Evolutionary conservation across 1,140 invertebrate genomes (phyloP).

Genomic region (Metaphire vulgaris): DNA sequence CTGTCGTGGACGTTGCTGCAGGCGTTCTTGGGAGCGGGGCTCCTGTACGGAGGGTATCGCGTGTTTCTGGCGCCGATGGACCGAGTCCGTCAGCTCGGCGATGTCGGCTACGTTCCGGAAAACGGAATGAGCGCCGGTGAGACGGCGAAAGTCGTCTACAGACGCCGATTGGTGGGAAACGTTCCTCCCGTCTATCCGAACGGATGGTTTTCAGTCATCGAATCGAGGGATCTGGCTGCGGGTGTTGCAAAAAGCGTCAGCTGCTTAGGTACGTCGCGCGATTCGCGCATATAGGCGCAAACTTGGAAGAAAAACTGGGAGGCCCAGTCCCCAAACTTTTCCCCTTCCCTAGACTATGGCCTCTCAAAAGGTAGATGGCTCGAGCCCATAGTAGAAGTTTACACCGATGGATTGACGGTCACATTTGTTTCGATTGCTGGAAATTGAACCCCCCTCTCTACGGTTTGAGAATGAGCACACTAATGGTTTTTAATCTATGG

Average conservation of each 20-base stretch:
- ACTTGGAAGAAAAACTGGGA: too few relatives aligned
- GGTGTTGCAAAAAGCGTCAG: conserved; percentile 62
- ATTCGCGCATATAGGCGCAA: too few relatives aligned
- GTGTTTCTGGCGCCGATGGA: conserved; percentile 36
- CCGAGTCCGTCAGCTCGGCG: conserved; percentile 44
- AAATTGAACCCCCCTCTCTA: not conserved
- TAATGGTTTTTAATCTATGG: too few relatives aligned
- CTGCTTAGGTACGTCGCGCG: conserved; percentile 59
- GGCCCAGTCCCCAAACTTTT: too few relatives aligned
- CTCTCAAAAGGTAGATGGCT: too few relatives aligned
- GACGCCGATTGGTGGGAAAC: conserved; percentile 53
- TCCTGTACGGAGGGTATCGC: not conserved
- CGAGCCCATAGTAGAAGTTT: not conserved
- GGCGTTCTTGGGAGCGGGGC: not conserved
- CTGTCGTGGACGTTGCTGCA: not conserved
- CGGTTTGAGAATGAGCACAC: too few relatives aligned
- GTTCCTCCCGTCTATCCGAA: conserved; percentile 73
- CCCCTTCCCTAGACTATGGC: too few relatives aligned
- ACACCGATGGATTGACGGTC: not conserved
- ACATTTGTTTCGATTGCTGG: not conserved
- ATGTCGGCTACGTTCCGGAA: conserved; percentile 53
- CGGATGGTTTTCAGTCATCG: conserved; percentile 75
- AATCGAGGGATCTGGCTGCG: conserved; percentile 61
- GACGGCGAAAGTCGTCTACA: conserved; percentile 50
- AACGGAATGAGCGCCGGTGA: conserved; percentile 42